Base-by-base conservation (phyloP, 2,797 vertebrate species). In the Lithobates sylvaticus region DNA sequence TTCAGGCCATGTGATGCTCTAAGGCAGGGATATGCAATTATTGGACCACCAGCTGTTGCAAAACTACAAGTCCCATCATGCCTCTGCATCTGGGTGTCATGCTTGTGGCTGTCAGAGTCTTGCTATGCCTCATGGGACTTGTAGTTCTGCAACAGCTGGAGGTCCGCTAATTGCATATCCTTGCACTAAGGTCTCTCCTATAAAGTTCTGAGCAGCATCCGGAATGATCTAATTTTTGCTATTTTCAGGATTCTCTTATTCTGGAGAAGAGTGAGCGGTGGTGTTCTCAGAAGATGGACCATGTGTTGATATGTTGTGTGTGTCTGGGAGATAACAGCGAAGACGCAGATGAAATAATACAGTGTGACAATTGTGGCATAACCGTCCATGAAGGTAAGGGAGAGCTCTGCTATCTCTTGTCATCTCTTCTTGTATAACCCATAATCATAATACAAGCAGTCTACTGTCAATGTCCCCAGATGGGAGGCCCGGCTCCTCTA, bases 291-390 rank as follows among this genome's bases (percentile, higher is more conserved):
- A 94, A 96, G 93, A 97, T 97, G 96, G 96, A 97, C 88, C 97
- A 99, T 92, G 98, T 99, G 91, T 94, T 99, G 92, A 99, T 99
- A 93, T 99, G 98, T 94, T 99, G 97, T 32, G 98, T 99, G 90
- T 99, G 98, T 93, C 95, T 99, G 88, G 98, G 98, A 88, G 98
- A 99, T 95, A 99, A 98, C 93, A 99, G 98, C 8, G 98, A 99
- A 92, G 98, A 99, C 78, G 97, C 98, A 34, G 98, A 99, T 90
- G 98, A 99, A 94, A 99, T 99, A 93, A 99, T 99, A 92, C 98
- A 99, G 89, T 99, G 98, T 92, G 98, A 99, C 94, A 99, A 99
- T 93, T 99, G 98, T 89, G 98, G 98, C 65, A 98, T 99, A 90
- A 99, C 98, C 1, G 98, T 99, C 78, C 98, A 99, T 27, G 98